Base-by-base conservation (phyloP, 2,113 vertebrate species). In the Phocoena sinus region DNA sequence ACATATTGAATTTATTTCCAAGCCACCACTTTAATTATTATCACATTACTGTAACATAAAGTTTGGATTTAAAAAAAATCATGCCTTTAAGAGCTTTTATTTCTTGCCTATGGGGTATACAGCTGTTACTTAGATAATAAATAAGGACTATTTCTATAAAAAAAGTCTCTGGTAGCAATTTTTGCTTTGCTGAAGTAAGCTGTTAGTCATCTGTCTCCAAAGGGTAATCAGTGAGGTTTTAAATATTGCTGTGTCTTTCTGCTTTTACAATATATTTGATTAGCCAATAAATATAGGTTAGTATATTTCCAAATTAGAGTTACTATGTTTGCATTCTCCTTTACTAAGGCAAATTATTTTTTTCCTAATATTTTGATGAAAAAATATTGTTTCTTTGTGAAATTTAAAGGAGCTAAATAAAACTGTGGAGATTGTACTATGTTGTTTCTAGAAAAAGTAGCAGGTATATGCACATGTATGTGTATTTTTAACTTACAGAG, bases 231-330 rank as follows among this genome's bases (percentile, higher is more conserved):
- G 97, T 84, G 98, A 95, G 97, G 97, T 98, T 98, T 98, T 98
- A 98, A 98, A 98, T 98, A 98, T 98, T 97, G 96, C 97, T 97
- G 84, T 98, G 96, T 98, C 94, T 98, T 97, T 98, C 97, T 98
- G 73, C 91, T 98, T 98, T 98, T 98, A 98, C 95, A 98, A 94
- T 98, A 97, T 97, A 97, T 98, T 98, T 98, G 97, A 98, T 98
- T 98, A 98, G 87, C 95, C 94, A 98, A 97, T 98, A 98, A 98
- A 98, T 98, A 98, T 53, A 91, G 80, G 88, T 95, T 98, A 91
- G 93, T 95, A 44, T 97, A 53, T 97, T 97, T 98, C 91, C 89
- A 97, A 97, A 98, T 97, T 93, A 98, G 91, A 89, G 28, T 97
- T 98, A 97, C 89, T 91, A 41, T 92, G 80, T 96, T 97, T 95